Evolutionary conservation across 2,797 vertebrate genomes (phyloP).

Genomic region (Decapterus maruadsi): DNA sequence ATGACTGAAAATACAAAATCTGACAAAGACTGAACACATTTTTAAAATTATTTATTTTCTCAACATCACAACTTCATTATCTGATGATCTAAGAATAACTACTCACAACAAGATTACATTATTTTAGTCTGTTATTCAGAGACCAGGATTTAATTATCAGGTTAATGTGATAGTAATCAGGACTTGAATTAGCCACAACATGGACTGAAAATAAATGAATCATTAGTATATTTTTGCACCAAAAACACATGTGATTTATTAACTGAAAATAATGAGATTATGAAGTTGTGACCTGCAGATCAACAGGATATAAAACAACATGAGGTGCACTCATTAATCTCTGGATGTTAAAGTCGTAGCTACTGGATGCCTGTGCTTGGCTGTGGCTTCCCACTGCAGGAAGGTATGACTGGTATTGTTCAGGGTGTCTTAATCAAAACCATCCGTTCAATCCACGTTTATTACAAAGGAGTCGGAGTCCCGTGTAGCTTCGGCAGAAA

Average conservation of each 20-base stretch:
- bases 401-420: neutral
- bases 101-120: neutral
- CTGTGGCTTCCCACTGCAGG: neutral
- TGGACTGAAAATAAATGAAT: too few relatives aligned
- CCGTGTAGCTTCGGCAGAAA: too few relatives aligned
- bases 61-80: neutral
- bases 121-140: neutral
- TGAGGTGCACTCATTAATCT: neutral
- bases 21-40: too few relatives aligned
- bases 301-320: neutral
- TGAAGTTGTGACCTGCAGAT: neutral
- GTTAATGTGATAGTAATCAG: neutral
- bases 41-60: neutral
- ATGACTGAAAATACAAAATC: neutral
- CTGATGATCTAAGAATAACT: neutral
- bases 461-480: too few relatives aligned
- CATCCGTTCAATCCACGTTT: neutral
- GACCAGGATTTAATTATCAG: neutral
- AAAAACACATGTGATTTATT: too few relatives aligned
- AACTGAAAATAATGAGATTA: neutral
- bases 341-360: neutral
- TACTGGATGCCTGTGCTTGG: neutral
- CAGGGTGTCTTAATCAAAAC: neutral
- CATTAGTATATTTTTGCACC: too few relatives aligned
- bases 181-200: neutral